These are phyloP conservation scores for Cheilosia urbana DNA, from an alignment of 2,888 invertebrate genomes.

Conservation along the genomic window DNA sequence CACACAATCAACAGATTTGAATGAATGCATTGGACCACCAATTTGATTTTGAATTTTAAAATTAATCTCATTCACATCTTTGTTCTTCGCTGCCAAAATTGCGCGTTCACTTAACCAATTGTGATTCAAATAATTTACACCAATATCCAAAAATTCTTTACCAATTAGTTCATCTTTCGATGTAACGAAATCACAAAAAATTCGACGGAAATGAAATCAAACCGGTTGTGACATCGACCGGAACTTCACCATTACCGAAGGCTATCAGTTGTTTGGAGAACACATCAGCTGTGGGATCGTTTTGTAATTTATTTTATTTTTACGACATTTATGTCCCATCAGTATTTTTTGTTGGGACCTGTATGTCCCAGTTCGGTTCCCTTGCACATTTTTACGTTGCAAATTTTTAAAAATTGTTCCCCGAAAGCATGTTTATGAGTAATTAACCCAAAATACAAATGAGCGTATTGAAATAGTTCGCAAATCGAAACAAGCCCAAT, in stretches of 20 bases:
- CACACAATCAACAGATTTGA: neutral
- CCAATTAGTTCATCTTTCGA: constrained; percentile 16
- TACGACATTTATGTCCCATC: neutral
- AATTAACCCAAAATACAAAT: too few species aligned
- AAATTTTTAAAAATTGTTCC: too few species aligned
- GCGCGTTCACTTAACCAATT: constrained; percentile 13
- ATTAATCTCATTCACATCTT: constrained; percentile 18
- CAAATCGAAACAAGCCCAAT: too few species aligned
- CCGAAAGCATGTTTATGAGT: too few species aligned
- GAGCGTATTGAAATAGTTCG: too few species aligned
- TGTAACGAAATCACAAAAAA: constrained; percentile 5
- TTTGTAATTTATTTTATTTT: too few species aligned
- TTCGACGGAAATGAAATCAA: constrained; percentile 71
- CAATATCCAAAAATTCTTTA: constrained; percentile 42
- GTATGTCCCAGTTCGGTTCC: neutral
- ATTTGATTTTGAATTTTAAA: constrained; percentile 19
- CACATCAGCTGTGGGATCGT: too few species aligned
- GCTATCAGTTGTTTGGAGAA: too few species aligned
- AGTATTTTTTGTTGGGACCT: neutral
- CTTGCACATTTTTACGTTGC: constrained; percentile 1
- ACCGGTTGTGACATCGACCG: constrained; percentile 70
- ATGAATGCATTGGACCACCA: neutral
- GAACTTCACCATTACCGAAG: neutral
- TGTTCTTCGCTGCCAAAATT: constrained; percentile 25
- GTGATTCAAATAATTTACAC: too few species aligned